These are phyloP conservation scores for Chrysochloris asiatica DNA, from an alignment of 2,113 vertebrate species.

Conservation along the genomic window DNA sequence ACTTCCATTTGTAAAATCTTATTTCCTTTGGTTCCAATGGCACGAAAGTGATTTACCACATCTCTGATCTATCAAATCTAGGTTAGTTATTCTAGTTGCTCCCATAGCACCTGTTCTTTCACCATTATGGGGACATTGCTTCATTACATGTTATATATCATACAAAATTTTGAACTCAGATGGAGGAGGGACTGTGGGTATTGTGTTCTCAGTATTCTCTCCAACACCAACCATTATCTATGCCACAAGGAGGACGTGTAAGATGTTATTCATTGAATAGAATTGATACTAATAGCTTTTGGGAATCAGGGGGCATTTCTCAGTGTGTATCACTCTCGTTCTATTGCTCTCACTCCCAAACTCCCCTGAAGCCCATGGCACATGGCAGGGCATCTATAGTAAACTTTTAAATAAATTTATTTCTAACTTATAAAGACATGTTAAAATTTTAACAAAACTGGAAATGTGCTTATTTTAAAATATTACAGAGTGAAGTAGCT, in stretches of 20 bases:
- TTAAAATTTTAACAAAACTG: not conserved
- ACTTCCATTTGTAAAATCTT: not conserved
- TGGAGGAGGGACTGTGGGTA: not conserved
- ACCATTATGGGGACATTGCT: fast-evolving
- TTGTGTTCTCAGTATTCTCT: not conserved
- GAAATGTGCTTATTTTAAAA: not conserved
- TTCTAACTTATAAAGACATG: not conserved
- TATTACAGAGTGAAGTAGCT: not conserved
- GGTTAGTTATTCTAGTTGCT: no score
- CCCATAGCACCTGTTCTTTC: fast-evolving
- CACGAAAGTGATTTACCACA: not conserved
- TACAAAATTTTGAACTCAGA: fast-evolving
- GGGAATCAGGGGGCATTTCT: not conserved
- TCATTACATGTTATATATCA: fast-evolving
- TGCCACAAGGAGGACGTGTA: not conserved
- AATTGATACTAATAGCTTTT: not conserved
- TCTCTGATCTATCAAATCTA: not conserved
- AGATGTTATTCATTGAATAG: no score
- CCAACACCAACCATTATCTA: not conserved
- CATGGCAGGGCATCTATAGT: not conserved
- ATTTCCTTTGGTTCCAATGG: not conserved
- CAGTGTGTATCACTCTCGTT: no score
- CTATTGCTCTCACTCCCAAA: not conserved
- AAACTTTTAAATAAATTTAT: not conserved
- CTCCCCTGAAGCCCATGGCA: not conserved